phyloP scores from a whole-genome alignment of 2,113 vertebrate genomes.

The Crotophaga sulcirostris region DNA sequence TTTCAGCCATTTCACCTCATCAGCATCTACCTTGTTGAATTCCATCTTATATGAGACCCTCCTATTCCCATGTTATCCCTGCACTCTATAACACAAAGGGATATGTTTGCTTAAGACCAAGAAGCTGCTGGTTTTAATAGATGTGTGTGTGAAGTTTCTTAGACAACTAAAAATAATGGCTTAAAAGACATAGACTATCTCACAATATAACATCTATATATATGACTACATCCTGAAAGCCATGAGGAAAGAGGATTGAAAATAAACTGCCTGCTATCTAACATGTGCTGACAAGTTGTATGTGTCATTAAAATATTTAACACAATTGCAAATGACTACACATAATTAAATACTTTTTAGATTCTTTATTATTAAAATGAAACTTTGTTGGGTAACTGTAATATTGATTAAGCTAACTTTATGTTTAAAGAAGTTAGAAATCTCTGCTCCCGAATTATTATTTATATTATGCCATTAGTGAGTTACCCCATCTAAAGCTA shows the following conservation, averaged over 20 bases:
- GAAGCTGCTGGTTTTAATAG: background rate
- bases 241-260: background rate
- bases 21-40: background rate
- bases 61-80: background rate
- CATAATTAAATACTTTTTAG: background rate
- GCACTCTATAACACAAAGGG: background rate
- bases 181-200: background rate
- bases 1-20: background rate
- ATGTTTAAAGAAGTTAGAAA: background rate
- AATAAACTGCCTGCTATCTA: background rate
- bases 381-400: background rate
- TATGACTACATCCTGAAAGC: background rate
- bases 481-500: background rate
- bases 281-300: background rate
- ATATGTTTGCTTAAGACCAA: background rate
- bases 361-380: background rate
- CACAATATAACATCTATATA: background rate
- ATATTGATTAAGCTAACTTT: slow-evolving; percentile 28
- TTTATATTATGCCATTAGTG: background rate
- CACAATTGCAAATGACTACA: background rate
- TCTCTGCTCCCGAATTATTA: background rate
- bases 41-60: background rate
- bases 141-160: background rate
- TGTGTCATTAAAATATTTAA: slow-evolving; percentile 1
- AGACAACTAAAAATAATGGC: background rate